phyloP scores from a whole-genome alignment of 2,797 vertebrate species.

The Micromesistius poutassou region DNA sequence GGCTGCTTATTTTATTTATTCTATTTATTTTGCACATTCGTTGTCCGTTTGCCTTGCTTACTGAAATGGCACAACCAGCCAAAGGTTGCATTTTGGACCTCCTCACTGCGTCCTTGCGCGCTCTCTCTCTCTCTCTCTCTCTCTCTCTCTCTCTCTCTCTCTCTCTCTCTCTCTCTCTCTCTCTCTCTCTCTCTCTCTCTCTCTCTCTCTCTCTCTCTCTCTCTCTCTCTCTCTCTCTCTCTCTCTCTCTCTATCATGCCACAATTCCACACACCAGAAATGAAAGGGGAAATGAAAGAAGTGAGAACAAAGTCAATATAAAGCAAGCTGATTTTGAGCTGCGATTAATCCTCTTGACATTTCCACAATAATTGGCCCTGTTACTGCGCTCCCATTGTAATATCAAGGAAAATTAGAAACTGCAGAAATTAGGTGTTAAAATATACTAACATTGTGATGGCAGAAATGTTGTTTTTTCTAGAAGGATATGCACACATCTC shows the following conservation, averaged over 20 bases:
- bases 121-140: neutral
- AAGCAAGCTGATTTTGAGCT: slow-evolving; percentile 43
- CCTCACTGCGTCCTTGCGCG: slow-evolving; percentile 16
- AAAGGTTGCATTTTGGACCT: neutral
- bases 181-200: slow-evolving; percentile 7
- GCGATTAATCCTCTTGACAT: slow-evolving; percentile 63
- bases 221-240: slow-evolving; percentile 14
- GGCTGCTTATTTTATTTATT: slow-evolving; percentile 42
- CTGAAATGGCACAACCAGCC: slow-evolving; percentile 4
- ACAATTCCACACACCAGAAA: slow-evolving; percentile 41
- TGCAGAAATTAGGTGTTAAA: slow-evolving; percentile 21
- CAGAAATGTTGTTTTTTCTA: neutral
- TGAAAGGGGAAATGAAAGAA: slow-evolving; percentile 47
- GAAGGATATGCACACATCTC: neutral
- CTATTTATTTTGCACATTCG: slow-evolving; percentile 37
- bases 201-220: slow-evolving; percentile 21
- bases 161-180: slow-evolving; percentile 18
- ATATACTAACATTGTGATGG: slow-evolving; percentile 6
- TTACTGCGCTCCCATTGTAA: slow-evolving; percentile 30
- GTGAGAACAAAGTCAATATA: slow-evolving; percentile 51
- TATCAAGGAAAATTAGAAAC: slow-evolving; percentile 36
- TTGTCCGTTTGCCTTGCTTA: slow-evolving; percentile 50
- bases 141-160: neutral
- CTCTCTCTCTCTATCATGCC: slow-evolving; percentile 40
- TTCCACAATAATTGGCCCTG: slow-evolving; percentile 36